A percentile compares a stretch with the other conserved stretches of the same genome.
These are phyloP conservation scores for Oplegnathus fasciatus DNA, from an alignment of 2,113 vertebrate genomes.

Conservation along the genomic window DNA sequence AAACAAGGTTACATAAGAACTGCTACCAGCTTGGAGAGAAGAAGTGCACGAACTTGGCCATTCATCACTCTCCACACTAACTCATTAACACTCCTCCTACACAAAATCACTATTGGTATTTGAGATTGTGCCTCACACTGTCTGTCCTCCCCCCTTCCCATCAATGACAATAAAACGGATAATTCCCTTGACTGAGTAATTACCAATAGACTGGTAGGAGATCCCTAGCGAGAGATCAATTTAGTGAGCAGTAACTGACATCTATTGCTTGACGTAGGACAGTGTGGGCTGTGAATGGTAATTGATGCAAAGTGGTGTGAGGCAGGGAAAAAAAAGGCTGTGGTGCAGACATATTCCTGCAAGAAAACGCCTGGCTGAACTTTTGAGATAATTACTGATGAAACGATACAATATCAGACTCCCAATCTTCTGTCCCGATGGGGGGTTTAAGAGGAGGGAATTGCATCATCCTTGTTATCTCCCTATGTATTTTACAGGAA, in stretches of 20 bases:
- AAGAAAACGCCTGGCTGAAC: neutral
- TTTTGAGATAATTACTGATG: constrained; percentile 50
- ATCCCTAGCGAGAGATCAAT: constrained; percentile 36
- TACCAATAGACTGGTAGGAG: constrained; percentile 39
- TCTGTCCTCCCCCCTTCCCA: constrained; percentile 8
- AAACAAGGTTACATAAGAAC: constrained; percentile 8
- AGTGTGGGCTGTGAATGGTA: neutral
- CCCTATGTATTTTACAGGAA: constrained; percentile 66
- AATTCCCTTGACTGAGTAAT: constrained; percentile 57
- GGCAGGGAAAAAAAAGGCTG: neutral
- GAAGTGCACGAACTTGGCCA: constrained; percentile 32
- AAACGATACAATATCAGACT: constrained; percentile 27
- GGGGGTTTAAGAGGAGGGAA: constrained; percentile 8
- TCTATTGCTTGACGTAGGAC: neutral
- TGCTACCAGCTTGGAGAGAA: constrained; percentile 24
- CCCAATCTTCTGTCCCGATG: constrained; percentile 22
- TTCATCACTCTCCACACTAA: constrained; percentile 41
- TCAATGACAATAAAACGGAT: constrained; percentile 55
- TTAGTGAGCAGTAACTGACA: constrained; percentile 41
- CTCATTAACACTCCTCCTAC: constrained; percentile 53
- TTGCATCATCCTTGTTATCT: constrained; percentile 55
- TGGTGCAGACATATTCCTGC: constrained; percentile 19
- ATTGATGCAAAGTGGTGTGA: constrained; percentile 41
- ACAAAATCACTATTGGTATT: constrained; percentile 53
- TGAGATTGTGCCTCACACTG: constrained; percentile 35